phyloP scores from a whole-genome alignment of 2,113 vertebrate genomes.

The Lamprologus sp. region DNA sequence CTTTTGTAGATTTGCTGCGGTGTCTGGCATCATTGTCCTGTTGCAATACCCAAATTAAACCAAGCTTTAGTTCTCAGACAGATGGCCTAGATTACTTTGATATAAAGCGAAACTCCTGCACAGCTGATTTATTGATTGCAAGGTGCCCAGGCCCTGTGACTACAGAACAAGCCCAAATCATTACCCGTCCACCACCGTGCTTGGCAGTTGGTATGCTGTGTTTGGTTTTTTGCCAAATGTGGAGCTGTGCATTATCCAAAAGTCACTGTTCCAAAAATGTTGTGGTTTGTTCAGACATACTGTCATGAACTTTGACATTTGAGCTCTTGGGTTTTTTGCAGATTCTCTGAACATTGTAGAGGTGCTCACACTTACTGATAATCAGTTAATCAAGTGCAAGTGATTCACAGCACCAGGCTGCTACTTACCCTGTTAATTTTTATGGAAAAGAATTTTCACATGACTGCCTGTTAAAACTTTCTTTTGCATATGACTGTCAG shows the following conservation, averaged over 20 bases:
- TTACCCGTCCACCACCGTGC: background rate
- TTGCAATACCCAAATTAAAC: background rate
- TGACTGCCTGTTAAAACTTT: background rate
- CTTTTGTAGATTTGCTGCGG: background rate
- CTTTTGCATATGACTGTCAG: background rate
- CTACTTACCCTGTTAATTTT: background rate
- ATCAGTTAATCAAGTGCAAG: background rate
- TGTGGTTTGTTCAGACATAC: background rate
- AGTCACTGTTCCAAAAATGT: background rate
- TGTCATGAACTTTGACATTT: background rate
- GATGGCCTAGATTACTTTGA: background rate
- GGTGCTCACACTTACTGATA: background rate
- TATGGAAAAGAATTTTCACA: background rate
- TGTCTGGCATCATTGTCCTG: background rate
- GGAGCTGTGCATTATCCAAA: background rate
- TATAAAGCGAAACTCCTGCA: rapidly evolving
- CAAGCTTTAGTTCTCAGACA: background rate
- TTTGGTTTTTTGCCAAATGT: background rate
- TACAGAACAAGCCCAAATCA: background rate
- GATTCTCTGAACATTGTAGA: background rate
- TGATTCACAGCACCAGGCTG: background rate
- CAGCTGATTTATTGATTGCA: background rate
- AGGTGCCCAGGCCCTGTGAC: background rate
- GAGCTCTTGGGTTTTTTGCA: background rate
- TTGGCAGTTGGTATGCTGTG: background rate